Evolutionary conservation across 1,140 invertebrate species (phyloP).

Genomic region (Odontomachus brunneus): DNA sequence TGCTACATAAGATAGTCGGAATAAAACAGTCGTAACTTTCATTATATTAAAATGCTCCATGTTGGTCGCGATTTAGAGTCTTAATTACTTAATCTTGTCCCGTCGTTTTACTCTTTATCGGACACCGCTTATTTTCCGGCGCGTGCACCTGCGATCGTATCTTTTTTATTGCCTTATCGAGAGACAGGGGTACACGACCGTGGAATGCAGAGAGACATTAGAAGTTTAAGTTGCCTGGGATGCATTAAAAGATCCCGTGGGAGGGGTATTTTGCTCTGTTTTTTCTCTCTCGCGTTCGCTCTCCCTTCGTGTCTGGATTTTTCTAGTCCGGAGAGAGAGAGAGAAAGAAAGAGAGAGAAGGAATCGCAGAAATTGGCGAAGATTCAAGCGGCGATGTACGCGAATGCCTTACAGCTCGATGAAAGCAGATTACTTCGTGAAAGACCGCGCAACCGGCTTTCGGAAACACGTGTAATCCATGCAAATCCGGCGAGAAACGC

Average conservation of each 20-base stretch:
- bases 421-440: conserved; percentile 31
- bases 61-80: background rate
- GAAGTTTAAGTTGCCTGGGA: conserved; percentile 17
- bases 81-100: conserved; percentile 12
- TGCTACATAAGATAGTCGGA: background rate
- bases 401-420: conserved; percentile 22
- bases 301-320: background rate
- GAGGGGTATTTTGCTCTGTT: background rate
- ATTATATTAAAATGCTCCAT: background rate
- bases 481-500: conserved; percentile 15
- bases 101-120: background rate
- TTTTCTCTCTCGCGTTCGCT: background rate
- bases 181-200: background rate
- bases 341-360: no score
- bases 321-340: background rate
- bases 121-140: conserved; percentile 20
- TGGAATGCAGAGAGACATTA: background rate
- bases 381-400: conserved; percentile 21
- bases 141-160: conserved; percentile 22
- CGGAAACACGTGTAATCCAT: conserved; percentile 44
- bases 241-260: conserved; percentile 37
- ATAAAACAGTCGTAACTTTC: no score
- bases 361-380: conserved; percentile 37
- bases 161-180: conserved; percentile 20
- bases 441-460: background rate